Base-by-base conservation (phyloP, 2,797 vertebrate genomes). In the Hydrolagus colliei region DNA sequence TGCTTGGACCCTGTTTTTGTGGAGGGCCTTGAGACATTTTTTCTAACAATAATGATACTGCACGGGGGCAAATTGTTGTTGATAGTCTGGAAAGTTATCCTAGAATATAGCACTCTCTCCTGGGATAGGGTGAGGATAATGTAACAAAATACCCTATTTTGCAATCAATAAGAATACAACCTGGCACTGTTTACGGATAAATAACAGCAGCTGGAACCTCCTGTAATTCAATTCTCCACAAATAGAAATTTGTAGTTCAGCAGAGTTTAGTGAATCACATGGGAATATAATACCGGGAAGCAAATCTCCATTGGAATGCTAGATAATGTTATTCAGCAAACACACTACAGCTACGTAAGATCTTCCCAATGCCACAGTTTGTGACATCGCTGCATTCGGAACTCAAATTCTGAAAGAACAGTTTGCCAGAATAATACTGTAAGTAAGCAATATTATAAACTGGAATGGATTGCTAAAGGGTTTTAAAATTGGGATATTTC, bases 191-290 rank as follows among this genome's bases (percentile, higher is more conserved):
- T n/a, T 35, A 32, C 32, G 41, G 16, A 22, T 71, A 80, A 80
- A 18, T 84, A 71, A 84, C 65, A 71, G 16, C 63, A 82, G 79
- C 8, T 82, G 27, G 68, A 68, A 11, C 63, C 35, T 35, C 32
- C 65, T 52, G 18, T 71, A 71, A 84, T 84, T 84, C 65, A 68
- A 68, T 52, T 84, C 32, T 18, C 65, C 65, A 41, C 79, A 71
- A 84, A 35, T 20, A 68, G 32, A 32, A 84, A 71, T 35, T 35
- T 84, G 32, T 22, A 84, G 32, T 71, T 20, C 75, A 41, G 52
- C 65, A 41, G 18, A 61, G 20, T 52, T 84, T 41, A 71, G 32
- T 84, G 79, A 84, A 68, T 41, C 65, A 84, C 18, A 71, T 4
- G 41, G 20, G 1, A 52, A 84, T 18, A 71, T n/a, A 84, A 71